Evolutionary conservation across 1,140 invertebrate species (phyloP), one percentile per base, ranked within the genome.

Genomic region (Trichogramma pretiosum): DNA sequence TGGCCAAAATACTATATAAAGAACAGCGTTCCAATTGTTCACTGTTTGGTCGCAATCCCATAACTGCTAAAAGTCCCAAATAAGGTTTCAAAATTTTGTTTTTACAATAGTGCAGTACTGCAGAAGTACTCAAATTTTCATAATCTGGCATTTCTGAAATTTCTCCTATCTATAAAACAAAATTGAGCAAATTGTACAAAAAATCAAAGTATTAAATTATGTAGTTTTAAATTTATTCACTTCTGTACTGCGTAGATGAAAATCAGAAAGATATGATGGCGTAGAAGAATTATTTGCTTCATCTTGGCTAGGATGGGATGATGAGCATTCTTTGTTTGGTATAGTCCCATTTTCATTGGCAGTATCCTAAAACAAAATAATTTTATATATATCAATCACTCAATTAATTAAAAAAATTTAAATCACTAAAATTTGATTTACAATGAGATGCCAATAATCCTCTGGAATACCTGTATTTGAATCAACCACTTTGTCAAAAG

Each of bases 41-140:
- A 21, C 74, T 74, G n/a, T 73, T 73, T 9, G 84, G 83, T 53
- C 83, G 74, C 28, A 89, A 64, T 13, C 85, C 85, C 68, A 87
- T 84, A 16, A 86, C 68, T 23, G 79, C 79, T 37, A 89, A 62
- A 3, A 87, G 67, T 53, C 79, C 75, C 49, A 87, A 69, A 63
- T 87, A 88, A 1, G 85, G 85, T 19, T 76, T 74, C 41, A 88
- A 65, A 62, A 88, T 85, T 77, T 85, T 86, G 33, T 78, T 77
- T 70, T 88, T 85, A 65, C 84, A 88, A 56, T 84, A 84, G 61
- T 79, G 77, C 61, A 88, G 68, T 48, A 87, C 77, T 22, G 82
- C 82, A 3, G 84, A 85, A 42, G 82, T 84, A 55, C 82, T 85
- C 58, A 83, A 57, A 46, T 68, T 69, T 45, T 83, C 79, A 44